Evolutionary conservation across 2,888 invertebrate genomes (phyloP).

Genomic region (Acanthopleura granulata): DNA sequence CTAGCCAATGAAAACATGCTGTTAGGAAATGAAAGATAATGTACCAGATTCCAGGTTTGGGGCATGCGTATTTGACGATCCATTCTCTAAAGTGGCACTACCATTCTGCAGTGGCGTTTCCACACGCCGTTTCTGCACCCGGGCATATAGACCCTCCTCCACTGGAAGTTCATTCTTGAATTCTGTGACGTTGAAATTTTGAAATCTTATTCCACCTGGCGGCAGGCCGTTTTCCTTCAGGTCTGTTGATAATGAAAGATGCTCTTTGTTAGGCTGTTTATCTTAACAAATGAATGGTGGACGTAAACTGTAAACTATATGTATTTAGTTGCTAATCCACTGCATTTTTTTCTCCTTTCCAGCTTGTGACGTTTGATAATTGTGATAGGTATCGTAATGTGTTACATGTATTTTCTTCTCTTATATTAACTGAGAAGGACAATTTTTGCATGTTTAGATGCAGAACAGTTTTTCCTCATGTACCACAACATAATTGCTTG

Average conservation of each 20-base stretch:
- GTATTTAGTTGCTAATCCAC: background rate
- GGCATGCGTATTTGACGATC: conserved; percentile 74
- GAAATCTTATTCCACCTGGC: conserved; percentile 1
- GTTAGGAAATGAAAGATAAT: conserved; percentile 71
- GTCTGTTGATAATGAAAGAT: conserved; percentile 2
- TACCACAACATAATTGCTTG: too few relatives aligned
- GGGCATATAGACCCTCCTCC: conserved; percentile 91
- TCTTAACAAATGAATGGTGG: too few relatives aligned
- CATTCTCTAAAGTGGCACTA: conserved; percentile 53
- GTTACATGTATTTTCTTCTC: too few relatives aligned
- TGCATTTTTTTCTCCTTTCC: too few relatives aligned
- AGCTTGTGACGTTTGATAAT: too few relatives aligned
- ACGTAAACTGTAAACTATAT: background rate
- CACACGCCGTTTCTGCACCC: conserved; percentile 68
- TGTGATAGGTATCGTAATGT: too few relatives aligned
- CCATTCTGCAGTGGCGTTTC: conserved; percentile 40
- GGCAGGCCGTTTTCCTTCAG: conserved; percentile 14
- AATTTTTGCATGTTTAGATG: too few relatives aligned
- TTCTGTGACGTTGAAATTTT: conserved; percentile 11
- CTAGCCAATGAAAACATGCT: background rate
- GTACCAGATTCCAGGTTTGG: conserved; percentile 94
- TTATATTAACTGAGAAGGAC: too few relatives aligned
- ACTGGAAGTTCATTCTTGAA: conserved; percentile 76
- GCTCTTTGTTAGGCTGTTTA: too few relatives aligned
- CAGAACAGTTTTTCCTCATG: too few relatives aligned